Evolutionary conservation across 2,888 invertebrate genomes (phyloP).

Genomic region (Ochropacha duplaris): DNA sequence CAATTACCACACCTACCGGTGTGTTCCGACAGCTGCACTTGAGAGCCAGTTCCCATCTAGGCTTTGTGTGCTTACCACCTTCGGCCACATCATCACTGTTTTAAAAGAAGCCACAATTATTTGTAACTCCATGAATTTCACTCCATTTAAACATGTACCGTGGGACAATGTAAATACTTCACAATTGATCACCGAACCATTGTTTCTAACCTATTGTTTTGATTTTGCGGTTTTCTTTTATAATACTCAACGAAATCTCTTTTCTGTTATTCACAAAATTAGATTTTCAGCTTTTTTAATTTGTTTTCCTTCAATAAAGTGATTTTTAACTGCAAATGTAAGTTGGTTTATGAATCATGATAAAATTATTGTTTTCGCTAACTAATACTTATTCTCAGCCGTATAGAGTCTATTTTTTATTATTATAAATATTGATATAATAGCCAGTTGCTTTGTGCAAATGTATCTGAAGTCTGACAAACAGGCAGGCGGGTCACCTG

Average conservation of each 20-base stretch:
- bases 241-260: conserved; percentile 54
- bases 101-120: background rate
- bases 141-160: background rate
- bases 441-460: too few species aligned
- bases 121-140: background rate
- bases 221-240: conserved; percentile 62
- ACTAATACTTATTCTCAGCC: background rate
- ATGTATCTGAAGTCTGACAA: too few species aligned
- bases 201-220: conserved; percentile 57
- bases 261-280: conserved; percentile 41
- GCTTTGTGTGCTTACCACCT: too few species aligned
- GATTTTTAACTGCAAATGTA: background rate
- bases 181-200: conserved; percentile 48
- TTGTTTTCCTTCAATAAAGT: background rate
- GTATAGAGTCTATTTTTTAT: too few species aligned
- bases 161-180: conserved; percentile 6
- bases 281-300: conserved; percentile 20
- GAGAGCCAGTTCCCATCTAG: too few species aligned
- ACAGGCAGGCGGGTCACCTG: too few species aligned
- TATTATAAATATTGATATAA: too few species aligned
- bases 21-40: too few species aligned
- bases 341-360: background rate
- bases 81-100: background rate
- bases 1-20: too few species aligned
- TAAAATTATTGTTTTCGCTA: background rate